Evolutionary conservation across 2,113 vertebrate genomes (phyloP), one percentile per base, ranked within the genome.

Genomic region (Zosterops hypoxanthus): DNA sequence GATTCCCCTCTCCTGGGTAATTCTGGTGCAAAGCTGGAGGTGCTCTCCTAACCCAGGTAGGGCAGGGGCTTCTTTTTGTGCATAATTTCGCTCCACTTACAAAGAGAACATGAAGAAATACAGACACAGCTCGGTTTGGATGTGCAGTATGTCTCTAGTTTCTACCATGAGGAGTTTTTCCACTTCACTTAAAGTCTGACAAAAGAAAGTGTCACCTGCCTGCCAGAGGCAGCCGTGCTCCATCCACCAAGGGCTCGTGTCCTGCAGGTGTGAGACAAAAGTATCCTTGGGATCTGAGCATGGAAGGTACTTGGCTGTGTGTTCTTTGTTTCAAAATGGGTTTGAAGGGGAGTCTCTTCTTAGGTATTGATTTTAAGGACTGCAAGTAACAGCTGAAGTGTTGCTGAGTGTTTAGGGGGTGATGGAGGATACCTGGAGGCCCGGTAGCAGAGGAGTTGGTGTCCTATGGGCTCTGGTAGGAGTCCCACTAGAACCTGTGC

Each of bases 211-310:
- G 10, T 46, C 49, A 11, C 49, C 47, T 68, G 57, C 23, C 36
- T 47, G 52, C 56, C 14, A 5, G 31, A 56, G 34, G 31, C 34
- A 82, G 80, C 46, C 1, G 0, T 34, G 46, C 31, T 61, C 57
- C 33, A 36, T 61, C 57, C 33, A 36, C 16, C 3, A 0, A 19
- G 33, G 57, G 64, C 18, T 73, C 1, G 0, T 8, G 23, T 56
- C 28, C 88, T 64, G 28, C 39, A 76, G 63, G 31, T 44, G 23
- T 8, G 63, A 88, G 29, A 34, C 17, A 31, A 28, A 63, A 55
- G 28, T 31, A 16, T 14, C 34, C 11, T 11, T 15, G 12, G 53
- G 71, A 80, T 21, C 24, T 66, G 47, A 12, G 46, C 0, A 0
- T 25, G 19, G 56, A 52, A 79, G 31, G 70, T 66, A 49, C 39